Evolutionary conservation across 1,140 invertebrate genomes (phyloP), one percentile per base, ranked within the genome.

Genomic region (Drosophila lacteicornis): DNA sequence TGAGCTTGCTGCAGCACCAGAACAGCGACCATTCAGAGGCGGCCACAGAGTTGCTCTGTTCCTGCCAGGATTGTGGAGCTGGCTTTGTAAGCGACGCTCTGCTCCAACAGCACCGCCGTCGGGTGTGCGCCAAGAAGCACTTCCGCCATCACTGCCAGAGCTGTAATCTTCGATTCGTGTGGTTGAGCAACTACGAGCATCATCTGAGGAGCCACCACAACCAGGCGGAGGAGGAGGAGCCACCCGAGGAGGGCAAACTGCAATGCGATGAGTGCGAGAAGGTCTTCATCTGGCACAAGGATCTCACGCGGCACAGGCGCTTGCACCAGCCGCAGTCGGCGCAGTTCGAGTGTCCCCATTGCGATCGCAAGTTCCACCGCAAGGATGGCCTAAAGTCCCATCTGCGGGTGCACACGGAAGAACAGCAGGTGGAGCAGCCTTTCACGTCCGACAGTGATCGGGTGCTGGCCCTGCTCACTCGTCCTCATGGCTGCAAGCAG

Each of bases 341-440:
- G 57, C 90, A 91, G 33, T 94, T 92, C 57, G 92, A 94, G 62
- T 94, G 94, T 58, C 80, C 93, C 7, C 78, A 93, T 13, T 94
- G 94, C 68, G 91, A 93, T 4, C 94, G 94, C 65, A 94, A 94
- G 74, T 94, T 94, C 46, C 92, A 93, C 55, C 92, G 94, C 36
- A 94, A 93, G 65, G 94, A 94, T 71, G 93, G 94, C 9, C 71
- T 92, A 0, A 87, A 91, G n/a, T 87, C 87, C 0, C 91, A 92
- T 33, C 45, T 92, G 65, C 71, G 83, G 7, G 70, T 82, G 3
- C 91, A 92, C 30, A 22, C 65, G 3, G 71, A 70, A 15, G 62
- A 61, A 11, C 30, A 57, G 3, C 12, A 11, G 6, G 25, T n/a
- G 1, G 50, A 77, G 47, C 43, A 45, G 11, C 19, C 17, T 6